Evolutionary conservation across 2,113 vertebrate genomes (phyloP).

Genomic region (Neoarius graeffei): DNA sequence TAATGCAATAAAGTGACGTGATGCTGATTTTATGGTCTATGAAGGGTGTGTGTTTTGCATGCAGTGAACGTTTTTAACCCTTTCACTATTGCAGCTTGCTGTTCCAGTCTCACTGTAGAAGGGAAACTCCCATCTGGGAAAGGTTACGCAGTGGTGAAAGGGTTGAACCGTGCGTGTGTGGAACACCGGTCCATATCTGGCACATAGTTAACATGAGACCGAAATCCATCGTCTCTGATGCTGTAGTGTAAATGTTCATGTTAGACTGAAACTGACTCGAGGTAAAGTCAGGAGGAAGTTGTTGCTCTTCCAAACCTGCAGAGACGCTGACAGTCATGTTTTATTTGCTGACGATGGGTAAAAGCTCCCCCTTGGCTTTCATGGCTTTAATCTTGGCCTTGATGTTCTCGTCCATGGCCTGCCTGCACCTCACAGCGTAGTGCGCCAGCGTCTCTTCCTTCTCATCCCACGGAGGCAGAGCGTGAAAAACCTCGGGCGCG

Average conservation of each 20-base stretch:
- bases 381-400: slow-evolving; percentile 67
- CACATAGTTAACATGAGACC: slow-evolving; percentile 13
- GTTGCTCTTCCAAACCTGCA: neutral
- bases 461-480: slow-evolving; percentile 65
- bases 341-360: slow-evolving; percentile 65
- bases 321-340: neutral
- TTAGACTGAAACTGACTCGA: neutral
- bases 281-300: neutral
- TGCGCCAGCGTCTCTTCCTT: slow-evolving; percentile 69
- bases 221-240: neutral
- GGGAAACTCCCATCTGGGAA: too few relatives aligned
- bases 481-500: slow-evolving; percentile 65
- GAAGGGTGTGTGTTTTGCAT: too few relatives aligned
- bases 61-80: too few relatives aligned
- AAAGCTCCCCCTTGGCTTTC: slow-evolving; percentile 66
- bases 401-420: slow-evolving; percentile 69
- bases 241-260: slow-evolving; percentile 6
- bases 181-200: slow-evolving; percentile 33
- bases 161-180: neutral
- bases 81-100: too few relatives aligned
- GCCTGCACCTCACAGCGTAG: slow-evolving; percentile 63
- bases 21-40: too few relatives aligned
- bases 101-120: too few relatives aligned
- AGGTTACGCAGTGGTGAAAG: too few relatives aligned
- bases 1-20: too few relatives aligned